Evolutionary conservation across 2,797 vertebrate genomes (phyloP).

Genomic region (Enteromius thamalakanensis): DNA sequence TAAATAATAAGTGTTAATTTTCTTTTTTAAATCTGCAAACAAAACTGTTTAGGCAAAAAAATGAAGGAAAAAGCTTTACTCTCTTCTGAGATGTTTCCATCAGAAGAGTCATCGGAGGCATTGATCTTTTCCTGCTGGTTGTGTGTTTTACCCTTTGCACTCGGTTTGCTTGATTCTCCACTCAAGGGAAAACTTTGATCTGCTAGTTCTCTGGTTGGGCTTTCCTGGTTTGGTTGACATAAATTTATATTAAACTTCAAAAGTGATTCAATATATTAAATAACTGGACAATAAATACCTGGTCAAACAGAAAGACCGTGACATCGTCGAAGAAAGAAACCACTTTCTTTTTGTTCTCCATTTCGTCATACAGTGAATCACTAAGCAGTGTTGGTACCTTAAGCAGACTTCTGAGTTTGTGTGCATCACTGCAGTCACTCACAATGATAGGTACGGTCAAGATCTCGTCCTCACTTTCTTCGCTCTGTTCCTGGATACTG

Average conservation of each 20-base stretch:
- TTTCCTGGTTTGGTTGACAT: constrained; percentile 79
- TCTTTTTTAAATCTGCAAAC: background rate
- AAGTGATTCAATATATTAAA: constrained; percentile 1
- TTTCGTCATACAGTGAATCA: constrained; percentile 74
- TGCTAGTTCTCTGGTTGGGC: constrained; percentile 88
- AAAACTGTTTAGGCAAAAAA: background rate
- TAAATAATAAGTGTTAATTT: background rate
- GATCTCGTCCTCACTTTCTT: constrained; percentile 89
- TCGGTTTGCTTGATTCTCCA: constrained; percentile 65
- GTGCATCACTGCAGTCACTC: constrained; percentile 85
- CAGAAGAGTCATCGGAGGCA: constrained; percentile 75
- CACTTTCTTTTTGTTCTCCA: constrained; percentile 88
- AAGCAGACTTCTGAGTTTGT: constrained; percentile 89
- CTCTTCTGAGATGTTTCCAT: constrained; percentile 80
- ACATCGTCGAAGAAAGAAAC: constrained; percentile 97
- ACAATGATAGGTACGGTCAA: constrained; percentile 87
- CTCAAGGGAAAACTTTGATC: constrained; percentile 78
- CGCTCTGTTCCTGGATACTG: constrained; percentile 86
- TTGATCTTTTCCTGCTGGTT: constrained; percentile 64
- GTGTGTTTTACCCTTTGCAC: constrained; percentile 59
- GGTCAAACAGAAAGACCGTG: constrained; percentile 96
- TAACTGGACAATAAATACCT: constrained; percentile 75
- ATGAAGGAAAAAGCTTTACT: constrained; percentile 74
- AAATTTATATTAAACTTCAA: background rate
- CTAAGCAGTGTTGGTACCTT: constrained; percentile 81